These are phyloP conservation scores for Samia ricini DNA, from an alignment of 1,140 invertebrate genomes.

Conservation along the genomic window DNA sequence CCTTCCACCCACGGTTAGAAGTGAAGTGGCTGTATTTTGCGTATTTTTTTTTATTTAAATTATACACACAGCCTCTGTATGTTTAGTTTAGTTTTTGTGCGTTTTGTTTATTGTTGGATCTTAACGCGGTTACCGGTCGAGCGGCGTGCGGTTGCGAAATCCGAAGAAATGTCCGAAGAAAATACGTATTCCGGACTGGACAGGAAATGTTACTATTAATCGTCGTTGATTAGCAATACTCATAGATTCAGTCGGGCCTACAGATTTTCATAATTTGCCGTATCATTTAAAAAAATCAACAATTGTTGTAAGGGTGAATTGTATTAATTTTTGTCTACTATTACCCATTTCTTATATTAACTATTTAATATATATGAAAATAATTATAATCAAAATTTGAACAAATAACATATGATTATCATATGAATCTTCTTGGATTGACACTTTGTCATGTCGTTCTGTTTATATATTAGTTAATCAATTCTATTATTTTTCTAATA, in stretches of 20 bases:
- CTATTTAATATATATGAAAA: background rate
- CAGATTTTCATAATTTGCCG: background rate
- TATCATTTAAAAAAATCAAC: background rate
- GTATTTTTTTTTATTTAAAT: constrained; percentile 52
- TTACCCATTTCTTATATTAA: background rate
- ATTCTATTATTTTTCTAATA: too few species aligned
- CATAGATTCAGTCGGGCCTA: background rate
- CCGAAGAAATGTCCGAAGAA: too few species aligned
- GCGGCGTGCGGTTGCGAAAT: too few species aligned
- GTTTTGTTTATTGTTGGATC: too few species aligned
- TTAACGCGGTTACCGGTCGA: too few species aligned
- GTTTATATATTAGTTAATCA: too few species aligned
- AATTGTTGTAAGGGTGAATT: background rate
- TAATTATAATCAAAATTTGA: background rate
- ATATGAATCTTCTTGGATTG: background rate
- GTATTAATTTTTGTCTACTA: too few species aligned
- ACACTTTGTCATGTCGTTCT: too few species aligned
- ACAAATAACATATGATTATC: background rate
- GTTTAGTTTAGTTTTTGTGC: constrained; percentile 28
- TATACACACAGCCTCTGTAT: constrained; percentile 38
- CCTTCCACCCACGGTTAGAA: constrained; percentile 37
- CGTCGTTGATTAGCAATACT: too few species aligned
- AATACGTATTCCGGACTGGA: too few species aligned
- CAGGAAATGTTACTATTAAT: too few species aligned
- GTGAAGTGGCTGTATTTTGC: constrained; percentile 64